Percentiles rank a stretch among this genome's conserved stretches.
Evolutionary conservation across 2,113 vertebrate genomes (phyloP).

Genomic region (Tetrao urogallus): DNA sequence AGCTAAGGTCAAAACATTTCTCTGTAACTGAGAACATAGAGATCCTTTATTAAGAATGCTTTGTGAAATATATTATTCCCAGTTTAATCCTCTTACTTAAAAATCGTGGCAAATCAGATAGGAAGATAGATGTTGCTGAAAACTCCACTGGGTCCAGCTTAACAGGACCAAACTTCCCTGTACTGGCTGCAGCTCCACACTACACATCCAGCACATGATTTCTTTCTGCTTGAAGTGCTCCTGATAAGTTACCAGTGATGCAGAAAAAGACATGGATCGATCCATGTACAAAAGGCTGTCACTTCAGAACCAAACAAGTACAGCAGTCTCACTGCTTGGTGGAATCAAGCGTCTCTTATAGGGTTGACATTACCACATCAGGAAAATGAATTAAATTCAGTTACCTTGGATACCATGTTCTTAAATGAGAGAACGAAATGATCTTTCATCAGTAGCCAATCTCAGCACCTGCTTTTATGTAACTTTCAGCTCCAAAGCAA

Average conservation of each 20-base stretch:
- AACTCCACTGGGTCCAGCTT: not conserved
- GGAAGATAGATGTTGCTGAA: not conserved
- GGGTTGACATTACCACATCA: not conserved
- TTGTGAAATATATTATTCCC: not conserved
- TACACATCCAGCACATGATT: not conserved
- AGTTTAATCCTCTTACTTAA: not conserved
- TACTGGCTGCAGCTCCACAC: not conserved
- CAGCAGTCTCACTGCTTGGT: not conserved
- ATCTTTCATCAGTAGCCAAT: not conserved
- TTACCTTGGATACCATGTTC: not conserved
- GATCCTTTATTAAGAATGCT: not conserved
- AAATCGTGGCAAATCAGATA: not conserved
- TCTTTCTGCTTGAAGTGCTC: not conserved
- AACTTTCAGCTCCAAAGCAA: not conserved
- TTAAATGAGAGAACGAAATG: not conserved
- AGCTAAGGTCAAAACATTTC: not conserved
- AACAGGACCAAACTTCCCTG: not conserved
- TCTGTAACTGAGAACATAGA: not conserved
- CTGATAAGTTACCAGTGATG: not conserved
- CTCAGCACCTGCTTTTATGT: not conserved
- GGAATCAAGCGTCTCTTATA: not conserved
- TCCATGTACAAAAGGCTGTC: rapidly evolving
- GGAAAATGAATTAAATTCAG: not conserved
- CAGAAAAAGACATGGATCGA: not conserved
- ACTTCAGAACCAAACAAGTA: not conserved